Evolutionary conservation across 2,888 invertebrate species (phyloP).

Genomic region (Hypsopygia costalis): DNA sequence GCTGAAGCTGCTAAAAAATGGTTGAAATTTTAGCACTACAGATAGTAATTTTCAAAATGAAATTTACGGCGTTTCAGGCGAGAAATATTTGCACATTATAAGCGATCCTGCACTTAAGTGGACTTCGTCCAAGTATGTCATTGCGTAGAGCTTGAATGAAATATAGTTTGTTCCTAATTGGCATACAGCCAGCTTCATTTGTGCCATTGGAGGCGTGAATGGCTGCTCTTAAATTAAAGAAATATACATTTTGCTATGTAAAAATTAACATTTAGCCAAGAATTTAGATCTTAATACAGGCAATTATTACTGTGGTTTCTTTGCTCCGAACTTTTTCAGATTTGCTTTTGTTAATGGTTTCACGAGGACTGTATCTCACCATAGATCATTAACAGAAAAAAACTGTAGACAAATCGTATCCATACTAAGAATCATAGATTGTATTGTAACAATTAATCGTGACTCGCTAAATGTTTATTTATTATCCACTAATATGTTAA

Average conservation of each 20-base stretch:
- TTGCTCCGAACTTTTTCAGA: too few species aligned
- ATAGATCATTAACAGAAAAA: too few species aligned
- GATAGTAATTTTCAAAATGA: neutral
- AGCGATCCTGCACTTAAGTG: conserved; percentile 10
- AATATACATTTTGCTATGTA: conserved; percentile 1
- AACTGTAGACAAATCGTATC: too few species aligned
- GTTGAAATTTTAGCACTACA: too few species aligned
- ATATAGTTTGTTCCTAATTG: conserved; percentile 12
- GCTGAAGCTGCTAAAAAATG: too few species aligned
- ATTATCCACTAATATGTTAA: too few species aligned
- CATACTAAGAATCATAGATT: too few species aligned
- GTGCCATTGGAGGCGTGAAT: conserved; percentile 12
- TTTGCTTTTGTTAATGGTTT: too few species aligned
- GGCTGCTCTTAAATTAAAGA: conserved; percentile 2
- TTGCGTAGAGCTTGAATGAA: conserved; percentile 10
- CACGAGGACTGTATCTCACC: too few species aligned
- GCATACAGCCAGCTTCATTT: conserved; percentile 16
- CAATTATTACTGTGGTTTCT: too few species aligned
- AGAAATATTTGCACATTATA: conserved; percentile 8
- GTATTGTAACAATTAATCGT: too few species aligned
- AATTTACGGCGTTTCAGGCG: neutral
- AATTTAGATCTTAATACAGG: neutral
- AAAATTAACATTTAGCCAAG: neutral
- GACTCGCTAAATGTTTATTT: too few species aligned
- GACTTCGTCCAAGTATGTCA: conserved; percentile 14